phyloP scores from a whole-genome alignment of 2,888 invertebrate genomes.

The Folsomia manolachei region DNA sequence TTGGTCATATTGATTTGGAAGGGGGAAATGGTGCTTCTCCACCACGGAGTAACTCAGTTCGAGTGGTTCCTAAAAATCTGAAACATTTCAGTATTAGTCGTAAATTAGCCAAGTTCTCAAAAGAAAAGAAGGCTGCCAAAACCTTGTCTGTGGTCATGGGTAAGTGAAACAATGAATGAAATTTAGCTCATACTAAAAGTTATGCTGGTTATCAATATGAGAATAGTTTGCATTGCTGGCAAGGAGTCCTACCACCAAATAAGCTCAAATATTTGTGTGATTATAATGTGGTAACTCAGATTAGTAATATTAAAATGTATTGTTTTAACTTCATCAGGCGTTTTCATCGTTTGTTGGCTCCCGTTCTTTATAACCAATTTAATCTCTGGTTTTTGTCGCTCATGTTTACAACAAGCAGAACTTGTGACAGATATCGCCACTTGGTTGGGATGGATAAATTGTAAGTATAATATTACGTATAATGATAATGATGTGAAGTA shows the following conservation, averaged over 20 bases:
- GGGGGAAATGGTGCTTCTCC: constrained; percentile 31
- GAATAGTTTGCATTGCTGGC: too few species aligned
- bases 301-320: neutral
- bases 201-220: too few species aligned
- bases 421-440: constrained; percentile 83
- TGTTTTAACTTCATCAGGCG: constrained; percentile 46
- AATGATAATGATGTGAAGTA: too few species aligned
- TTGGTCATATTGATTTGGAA: constrained; percentile 41
- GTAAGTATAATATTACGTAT: too few species aligned
- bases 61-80: constrained; percentile 53
- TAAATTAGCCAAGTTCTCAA: constrained; percentile 91
- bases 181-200: too few species aligned
- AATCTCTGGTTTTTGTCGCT: constrained; percentile 81
- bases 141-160: constrained; percentile 94
- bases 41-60: constrained; percentile 43
- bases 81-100: constrained; percentile 91
- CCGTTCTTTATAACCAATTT: constrained; percentile 96
- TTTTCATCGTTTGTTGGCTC: constrained; percentile 90
- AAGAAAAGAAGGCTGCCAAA: constrained; percentile 96
- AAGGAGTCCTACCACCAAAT: neutral
- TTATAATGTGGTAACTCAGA: too few species aligned
- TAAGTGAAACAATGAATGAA: too few species aligned
- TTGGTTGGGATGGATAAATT: constrained; percentile 94
- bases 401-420: constrained; percentile 83
- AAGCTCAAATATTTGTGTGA: neutral